These are phyloP conservation scores for Pammene fasciana DNA, from an alignment of 2,888 invertebrate species.

Conservation along the genomic window DNA sequence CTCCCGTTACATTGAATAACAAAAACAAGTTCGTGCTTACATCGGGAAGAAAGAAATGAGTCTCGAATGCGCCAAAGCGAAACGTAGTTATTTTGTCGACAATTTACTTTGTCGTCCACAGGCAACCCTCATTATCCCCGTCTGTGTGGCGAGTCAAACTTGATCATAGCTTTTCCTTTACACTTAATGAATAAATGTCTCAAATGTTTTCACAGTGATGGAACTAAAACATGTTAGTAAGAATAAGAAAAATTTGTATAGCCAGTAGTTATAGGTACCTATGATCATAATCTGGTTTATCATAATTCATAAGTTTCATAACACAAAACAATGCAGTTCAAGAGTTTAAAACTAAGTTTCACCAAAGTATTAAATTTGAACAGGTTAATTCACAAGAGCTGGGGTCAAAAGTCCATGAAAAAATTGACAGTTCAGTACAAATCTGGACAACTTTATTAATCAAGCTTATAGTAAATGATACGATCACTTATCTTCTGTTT, in stretches of 20 bases:
- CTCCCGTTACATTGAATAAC: constrained; percentile 34
- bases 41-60: constrained; percentile 39
- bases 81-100: constrained; percentile 38
- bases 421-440: no score
- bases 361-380: not conserved
- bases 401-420: no score
- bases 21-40: constrained; percentile 40
- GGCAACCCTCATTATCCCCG: constrained; percentile 24
- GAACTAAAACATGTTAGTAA: not conserved
- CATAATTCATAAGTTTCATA: no score
- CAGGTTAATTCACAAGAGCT: no score
- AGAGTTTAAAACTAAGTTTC: not conserved
- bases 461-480: not conserved
- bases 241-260: not conserved
- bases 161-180: constrained; percentile 27
- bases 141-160: constrained; percentile 26
- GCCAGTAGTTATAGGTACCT: no score
- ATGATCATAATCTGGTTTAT: no score
- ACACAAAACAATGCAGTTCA: no score
- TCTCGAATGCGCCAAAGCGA: constrained; percentile 36
- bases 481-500: not conserved
- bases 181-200: constrained; percentile 15
- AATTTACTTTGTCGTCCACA: constrained; percentile 41
- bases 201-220: not conserved
- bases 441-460: no score